phyloP scores from a whole-genome alignment of 2,113 vertebrate genomes.

The Hydrochoerus hydrochaeris region DNA sequence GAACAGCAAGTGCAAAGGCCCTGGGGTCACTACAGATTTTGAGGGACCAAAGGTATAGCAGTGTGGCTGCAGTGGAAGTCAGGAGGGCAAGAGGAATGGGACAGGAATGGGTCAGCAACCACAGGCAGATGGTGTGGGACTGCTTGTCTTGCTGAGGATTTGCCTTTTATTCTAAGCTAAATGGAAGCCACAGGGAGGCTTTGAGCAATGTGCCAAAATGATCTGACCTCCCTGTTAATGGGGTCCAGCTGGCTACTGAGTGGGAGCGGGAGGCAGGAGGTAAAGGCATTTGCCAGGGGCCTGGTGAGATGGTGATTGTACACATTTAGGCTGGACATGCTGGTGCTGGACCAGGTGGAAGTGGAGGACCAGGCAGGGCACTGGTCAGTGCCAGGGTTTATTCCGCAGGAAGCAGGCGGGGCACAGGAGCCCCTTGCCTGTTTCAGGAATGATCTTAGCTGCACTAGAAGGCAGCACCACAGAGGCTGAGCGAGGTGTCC shows the following conservation, averaged over 20 bases:
- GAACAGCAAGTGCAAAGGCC: neutral
- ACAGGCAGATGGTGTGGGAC: neutral
- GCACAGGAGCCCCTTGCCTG: neutral
- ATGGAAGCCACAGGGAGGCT: neutral
- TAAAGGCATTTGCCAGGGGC: neutral
- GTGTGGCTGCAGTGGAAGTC: neutral
- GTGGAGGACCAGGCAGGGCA: neutral
- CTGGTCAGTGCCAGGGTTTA: neutral
- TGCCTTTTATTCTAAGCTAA: neutral
- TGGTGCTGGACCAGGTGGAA: fast-evolving
- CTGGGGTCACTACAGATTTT: neutral
- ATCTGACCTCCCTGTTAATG: neutral
- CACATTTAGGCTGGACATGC: neutral
- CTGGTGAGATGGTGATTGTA: neutral
- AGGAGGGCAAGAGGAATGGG: neutral
- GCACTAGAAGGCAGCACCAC: neutral
- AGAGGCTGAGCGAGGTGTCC: slow-evolving; percentile 19
- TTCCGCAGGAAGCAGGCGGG: neutral
- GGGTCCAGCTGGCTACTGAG: neutral
- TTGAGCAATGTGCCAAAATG: neutral
- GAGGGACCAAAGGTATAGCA: neutral
- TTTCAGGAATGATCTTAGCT: slow-evolving; percentile 44
- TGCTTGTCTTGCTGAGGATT: neutral
- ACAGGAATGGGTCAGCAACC: neutral
- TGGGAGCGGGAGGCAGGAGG: neutral